Percentiles rank a stretch among this genome's conserved stretches.
Conservation (phyloP, 2,888 invertebrate species). For the Panopea generosa region DNA sequence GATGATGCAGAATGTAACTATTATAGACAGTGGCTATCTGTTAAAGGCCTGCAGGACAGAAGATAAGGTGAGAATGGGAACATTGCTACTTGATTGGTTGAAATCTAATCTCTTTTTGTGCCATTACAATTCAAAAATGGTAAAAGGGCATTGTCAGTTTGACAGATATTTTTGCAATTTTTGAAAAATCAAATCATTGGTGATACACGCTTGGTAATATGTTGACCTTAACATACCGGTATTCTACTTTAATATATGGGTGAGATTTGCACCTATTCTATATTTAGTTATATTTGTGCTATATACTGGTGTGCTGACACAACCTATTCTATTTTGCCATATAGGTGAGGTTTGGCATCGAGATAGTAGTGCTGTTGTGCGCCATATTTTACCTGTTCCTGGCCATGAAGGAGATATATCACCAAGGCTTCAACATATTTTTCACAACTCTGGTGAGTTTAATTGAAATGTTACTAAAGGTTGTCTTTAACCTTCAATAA, state of each 20-base stretch:
- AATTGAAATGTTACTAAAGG: neutral
- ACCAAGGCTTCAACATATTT: constrained; percentile 97
- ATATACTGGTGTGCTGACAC: no score
- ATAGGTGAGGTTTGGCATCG: constrained; percentile 90
- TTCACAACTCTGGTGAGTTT: constrained; percentile 94
- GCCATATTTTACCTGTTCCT: constrained; percentile 94
- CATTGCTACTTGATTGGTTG: neutral
- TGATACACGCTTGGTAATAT: no score
- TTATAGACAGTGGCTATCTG: constrained; percentile 82
- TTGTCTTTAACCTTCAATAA: no score
- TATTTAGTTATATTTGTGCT: no score
- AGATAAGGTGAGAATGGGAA: constrained; percentile 80
- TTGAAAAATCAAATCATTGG: no score
- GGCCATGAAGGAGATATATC: constrained; percentile 94
- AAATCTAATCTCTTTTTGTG: neutral
- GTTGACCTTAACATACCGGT: no score
- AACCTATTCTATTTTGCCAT: no score
- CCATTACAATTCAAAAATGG: neutral
- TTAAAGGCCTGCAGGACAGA: constrained; percentile 73
- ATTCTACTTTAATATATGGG: no score
- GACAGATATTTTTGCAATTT: no score
- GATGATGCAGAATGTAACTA: constrained; percentile 57
- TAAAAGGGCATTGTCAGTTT: no score
- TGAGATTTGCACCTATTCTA: no score
- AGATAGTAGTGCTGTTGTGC: constrained; percentile 92